Evolutionary conservation across 2,113 vertebrate genomes (phyloP).

Genomic region (Opisthocomus hoazin): DNA sequence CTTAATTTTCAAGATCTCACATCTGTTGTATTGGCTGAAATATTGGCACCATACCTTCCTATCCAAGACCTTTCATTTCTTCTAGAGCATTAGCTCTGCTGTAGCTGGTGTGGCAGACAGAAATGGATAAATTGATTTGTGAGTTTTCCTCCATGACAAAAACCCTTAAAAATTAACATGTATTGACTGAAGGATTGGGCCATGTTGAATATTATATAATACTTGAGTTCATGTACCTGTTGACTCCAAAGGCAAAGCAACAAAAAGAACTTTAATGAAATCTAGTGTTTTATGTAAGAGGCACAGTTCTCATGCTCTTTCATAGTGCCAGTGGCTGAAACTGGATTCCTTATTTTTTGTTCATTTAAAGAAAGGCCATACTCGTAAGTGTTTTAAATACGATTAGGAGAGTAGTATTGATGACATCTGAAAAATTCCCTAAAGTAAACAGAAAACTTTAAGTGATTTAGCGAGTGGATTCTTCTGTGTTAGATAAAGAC

Average conservation of each 20-base stretch:
- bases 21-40: neutral
- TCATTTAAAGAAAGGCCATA: neutral
- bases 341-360: neutral
- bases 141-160: neutral
- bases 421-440: neutral
- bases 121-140: neutral
- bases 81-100: neutral
- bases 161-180: neutral
- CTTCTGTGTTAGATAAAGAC: neutral
- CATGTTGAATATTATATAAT: neutral
- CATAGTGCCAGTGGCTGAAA: neutral
- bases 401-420: neutral
- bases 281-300: neutral
- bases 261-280: neutral
- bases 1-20: neutral
- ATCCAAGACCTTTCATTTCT: neutral
- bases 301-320: neutral
- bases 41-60: neutral
- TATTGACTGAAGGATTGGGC: neutral
- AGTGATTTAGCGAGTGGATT: neutral
- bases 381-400: neutral
- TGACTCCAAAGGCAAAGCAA: neutral
- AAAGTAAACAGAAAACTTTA: neutral
- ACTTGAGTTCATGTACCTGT: neutral
- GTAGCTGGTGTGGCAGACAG: neutral